A percentile compares a stretch with the other conserved stretches of the same genome.
phyloP scores from a whole-genome alignment of 2,797 vertebrate species.

The Lacerta viridis region DNA sequence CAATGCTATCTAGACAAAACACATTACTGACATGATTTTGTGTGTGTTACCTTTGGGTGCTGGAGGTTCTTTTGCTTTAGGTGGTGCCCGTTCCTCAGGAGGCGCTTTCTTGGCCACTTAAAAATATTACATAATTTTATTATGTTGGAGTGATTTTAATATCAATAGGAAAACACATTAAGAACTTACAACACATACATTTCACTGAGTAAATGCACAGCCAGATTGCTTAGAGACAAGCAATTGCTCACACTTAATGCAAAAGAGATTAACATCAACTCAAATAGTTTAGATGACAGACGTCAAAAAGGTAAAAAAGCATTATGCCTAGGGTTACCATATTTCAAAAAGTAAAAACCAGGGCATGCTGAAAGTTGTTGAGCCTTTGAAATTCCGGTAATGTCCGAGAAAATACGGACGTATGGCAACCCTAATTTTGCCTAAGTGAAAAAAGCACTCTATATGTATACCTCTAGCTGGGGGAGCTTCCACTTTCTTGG shows the following conservation, averaged over 20 bases:
- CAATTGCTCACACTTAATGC: slow-evolving; percentile 10
- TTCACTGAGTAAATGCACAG: slow-evolving; percentile 10
- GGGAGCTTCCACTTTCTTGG: slow-evolving; percentile 76
- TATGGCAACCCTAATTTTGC: background rate
- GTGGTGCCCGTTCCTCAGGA: slow-evolving; percentile 62
- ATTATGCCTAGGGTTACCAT: background rate
- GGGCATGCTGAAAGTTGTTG: no score
- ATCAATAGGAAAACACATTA: slow-evolving; percentile 14
- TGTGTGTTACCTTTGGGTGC: slow-evolving; percentile 71
- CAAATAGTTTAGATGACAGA: background rate
- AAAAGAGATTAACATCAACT: slow-evolving; percentile 50
- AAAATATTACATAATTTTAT: slow-evolving; percentile 70
- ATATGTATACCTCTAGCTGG: slow-evolving; percentile 79
- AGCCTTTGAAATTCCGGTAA: no score
- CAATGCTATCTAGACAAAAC: slow-evolving; percentile 4
- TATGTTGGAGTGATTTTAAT: slow-evolving; percentile 41
- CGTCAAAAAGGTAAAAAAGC: slow-evolving; percentile 13
- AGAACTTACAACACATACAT: slow-evolving; percentile 36
- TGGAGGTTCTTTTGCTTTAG: slow-evolving; percentile 70
- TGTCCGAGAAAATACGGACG: no score
- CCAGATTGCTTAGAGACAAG: slow-evolving; percentile 14
- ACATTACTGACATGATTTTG: background rate
- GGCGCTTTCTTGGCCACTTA: slow-evolving; percentile 74
- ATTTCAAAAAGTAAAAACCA: no score
- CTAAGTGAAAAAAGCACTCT: slow-evolving; percentile 42